Evolutionary conservation across 2,113 vertebrate species (phyloP), one percentile per base, ranked within the genome.

Genomic region (Benitochromis conjunctus): DNA sequence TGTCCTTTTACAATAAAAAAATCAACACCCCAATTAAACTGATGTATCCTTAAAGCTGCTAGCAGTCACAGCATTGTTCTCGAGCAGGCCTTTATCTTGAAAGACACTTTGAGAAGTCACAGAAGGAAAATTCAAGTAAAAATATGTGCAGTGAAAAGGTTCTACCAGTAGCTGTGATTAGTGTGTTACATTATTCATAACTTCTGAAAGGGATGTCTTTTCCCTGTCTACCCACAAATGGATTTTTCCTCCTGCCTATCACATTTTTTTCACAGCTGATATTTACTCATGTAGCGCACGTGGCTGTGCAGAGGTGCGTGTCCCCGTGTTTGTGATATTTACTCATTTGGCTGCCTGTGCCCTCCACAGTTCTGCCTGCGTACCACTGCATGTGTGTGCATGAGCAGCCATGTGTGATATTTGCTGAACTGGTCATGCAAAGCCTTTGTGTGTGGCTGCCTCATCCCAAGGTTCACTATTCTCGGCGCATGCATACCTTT

Each of bases 281-380:
- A 86, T 91, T 89, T 87, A 71, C 86, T 88, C 79, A 34, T 69
- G 74, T 85, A 58, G 86, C 19, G 11, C 48, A 51, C 21, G 13
- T 88, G 78, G 24, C 29, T 78, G 62, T 80, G 60, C 57, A 26
- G 19, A 46, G 77, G 54, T 46, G 48, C 36, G 7, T 79, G 76
- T 77, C 51, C 26, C 5, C 11, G 3, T 74, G 86, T 83, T 83
- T 84, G 77, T 90, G 85, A 86, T 88, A 85, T 92, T 88, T 92
- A 53, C 48, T 84, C 71, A 86, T 79, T 86, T 90, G 81, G 60
- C 83, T 74, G 16, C 53, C 88, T 64, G 54, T 5, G 16, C 53
- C 83, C 81, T 81, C 64, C 81, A 82, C 80, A 76, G 80, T 78
- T 69, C 81, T 80, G 76, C 46, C 10, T 34, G 87, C 66, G 53